Evolutionary conservation across 2,797 vertebrate species (phyloP), one percentile per base, ranked within the genome.

Genomic region (Zalophus californianus): DNA sequence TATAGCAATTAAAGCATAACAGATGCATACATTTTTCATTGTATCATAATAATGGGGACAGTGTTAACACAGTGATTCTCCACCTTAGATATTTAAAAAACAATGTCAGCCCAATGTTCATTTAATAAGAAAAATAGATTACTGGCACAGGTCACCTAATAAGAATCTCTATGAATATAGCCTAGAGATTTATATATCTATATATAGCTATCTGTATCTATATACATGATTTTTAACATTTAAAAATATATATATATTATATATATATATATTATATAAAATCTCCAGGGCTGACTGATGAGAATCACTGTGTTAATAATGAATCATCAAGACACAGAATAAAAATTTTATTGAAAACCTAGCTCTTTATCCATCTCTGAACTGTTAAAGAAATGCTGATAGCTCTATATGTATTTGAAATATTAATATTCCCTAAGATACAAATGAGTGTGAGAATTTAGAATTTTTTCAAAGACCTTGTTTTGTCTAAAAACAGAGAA

Each of bases 401-500:
- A 92, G 35, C 25, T 72, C 2, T 91, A 7, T 27, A 52, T 2
- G 0, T 92, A 86, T 66, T 64, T 83, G 58, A 58, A 21, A 23
- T 11, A 20, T 44, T 96, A 87, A 82, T 94, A 66, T 60, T 95
- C n/a, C 50, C 35, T 75, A 68, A 54, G 41, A 64, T 21, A 94
- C 66, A 83, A 62, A 68, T 77, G 15, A 73, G 52, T 86, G 20
- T 83, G 29, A 77, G 3, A 85, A 56, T 89, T 88, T 52, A 56
- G 29, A 38, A 56, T 88, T 89, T 86, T 90, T 75, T 54, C 13
- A 14, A 68, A 93, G 12, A 70, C 3, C 2, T 82, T 41, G 2
- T 82, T 91, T 94, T 23, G 10, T 91, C 84, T 70, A 82, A 79
- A 96, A 96, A 82, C 20, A 50, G 25, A 78, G 29, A 94, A 84